phyloP scores from a whole-genome alignment of 1,140 invertebrate genomes.

The Caenorhabditis remanei region DNA sequence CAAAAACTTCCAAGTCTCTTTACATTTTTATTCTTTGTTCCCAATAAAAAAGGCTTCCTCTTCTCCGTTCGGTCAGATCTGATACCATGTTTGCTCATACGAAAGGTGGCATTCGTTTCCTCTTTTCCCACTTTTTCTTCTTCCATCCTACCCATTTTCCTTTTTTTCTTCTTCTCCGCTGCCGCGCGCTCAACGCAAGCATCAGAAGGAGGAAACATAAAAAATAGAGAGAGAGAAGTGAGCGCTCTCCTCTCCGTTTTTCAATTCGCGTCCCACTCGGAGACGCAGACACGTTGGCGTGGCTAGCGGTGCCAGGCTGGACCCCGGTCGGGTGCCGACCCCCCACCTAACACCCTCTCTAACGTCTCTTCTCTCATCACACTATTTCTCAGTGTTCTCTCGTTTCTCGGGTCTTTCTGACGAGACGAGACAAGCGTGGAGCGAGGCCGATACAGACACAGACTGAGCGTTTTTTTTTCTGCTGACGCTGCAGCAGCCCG shows the following conservation, averaged over 20 bases:
- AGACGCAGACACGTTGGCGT: conserved; percentile 47
- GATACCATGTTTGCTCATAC: conserved; percentile 56
- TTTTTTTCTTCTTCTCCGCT: not conserved
- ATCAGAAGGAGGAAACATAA: not conserved
- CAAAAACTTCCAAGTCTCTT: not conserved
- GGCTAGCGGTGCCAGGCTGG: conserved; percentile 54
- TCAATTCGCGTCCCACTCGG: conserved; percentile 6
- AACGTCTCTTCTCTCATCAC: not conserved
- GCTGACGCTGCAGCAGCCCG: conserved; percentile 49
- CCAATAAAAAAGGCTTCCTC: not conserved
- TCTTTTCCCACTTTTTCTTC: conserved; percentile 45
- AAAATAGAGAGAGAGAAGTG: conserved; percentile 19
- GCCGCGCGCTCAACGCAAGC: conserved; percentile 50
- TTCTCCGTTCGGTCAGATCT: not conserved
- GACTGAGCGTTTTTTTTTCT: conserved; percentile 52
- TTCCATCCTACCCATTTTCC: not conserved
- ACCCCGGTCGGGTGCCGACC: conserved; percentile 48
- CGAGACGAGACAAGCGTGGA: not conserved
- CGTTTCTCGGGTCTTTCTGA: conserved; percentile 26
- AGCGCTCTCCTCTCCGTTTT: conserved; percentile 20
- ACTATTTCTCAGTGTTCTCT: conserved; percentile 32
- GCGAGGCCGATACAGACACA: conserved; percentile 26
- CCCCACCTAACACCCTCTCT: conserved; percentile 51
- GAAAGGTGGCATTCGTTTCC: conserved; percentile 53
- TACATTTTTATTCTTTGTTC: not conserved